Evolutionary conservation across 2,797 vertebrate genomes (phyloP).

Genomic region (Mionectes olivaceus): DNA sequence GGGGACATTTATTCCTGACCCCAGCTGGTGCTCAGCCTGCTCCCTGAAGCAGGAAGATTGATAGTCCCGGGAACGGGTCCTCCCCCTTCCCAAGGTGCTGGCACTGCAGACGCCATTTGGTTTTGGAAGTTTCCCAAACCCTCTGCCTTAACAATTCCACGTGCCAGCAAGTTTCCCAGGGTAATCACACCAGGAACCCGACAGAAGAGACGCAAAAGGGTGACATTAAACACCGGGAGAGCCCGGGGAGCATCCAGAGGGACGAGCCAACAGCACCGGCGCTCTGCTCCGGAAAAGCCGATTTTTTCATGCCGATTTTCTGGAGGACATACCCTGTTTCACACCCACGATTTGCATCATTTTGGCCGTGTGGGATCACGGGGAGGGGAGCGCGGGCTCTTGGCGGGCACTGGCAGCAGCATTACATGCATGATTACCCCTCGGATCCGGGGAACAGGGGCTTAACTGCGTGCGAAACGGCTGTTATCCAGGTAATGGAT

Average conservation of each 20-base stretch:
- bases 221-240: fast-evolving
- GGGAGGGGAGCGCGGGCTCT: not conserved
- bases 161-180: not conserved
- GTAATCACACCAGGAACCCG: not conserved
- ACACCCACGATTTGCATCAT: fast-evolving
- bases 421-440: conserved; percentile 69
- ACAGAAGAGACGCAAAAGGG: not conserved
- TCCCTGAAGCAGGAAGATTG: conserved; percentile 63
- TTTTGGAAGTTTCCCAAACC: not conserved
- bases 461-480: conserved; percentile 63
- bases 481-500: conserved; percentile 75
- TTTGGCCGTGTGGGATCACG: fast-evolving
- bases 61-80: not conserved
- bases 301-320: not conserved
- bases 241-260: not conserved
- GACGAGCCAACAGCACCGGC: not conserved
- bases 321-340: fast-evolving
- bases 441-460: conserved; percentile 59
- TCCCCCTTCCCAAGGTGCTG: not conserved
- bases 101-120: not conserved
- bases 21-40: conserved; percentile 65
- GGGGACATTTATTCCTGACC: conserved; percentile 67
- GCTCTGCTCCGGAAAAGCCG: fast-evolving
- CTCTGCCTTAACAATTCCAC: not conserved
- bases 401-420: conserved; percentile 38